phyloP scores from a whole-genome alignment of 2,113 vertebrate species.

The Leptodactylus fuscus region DNA sequence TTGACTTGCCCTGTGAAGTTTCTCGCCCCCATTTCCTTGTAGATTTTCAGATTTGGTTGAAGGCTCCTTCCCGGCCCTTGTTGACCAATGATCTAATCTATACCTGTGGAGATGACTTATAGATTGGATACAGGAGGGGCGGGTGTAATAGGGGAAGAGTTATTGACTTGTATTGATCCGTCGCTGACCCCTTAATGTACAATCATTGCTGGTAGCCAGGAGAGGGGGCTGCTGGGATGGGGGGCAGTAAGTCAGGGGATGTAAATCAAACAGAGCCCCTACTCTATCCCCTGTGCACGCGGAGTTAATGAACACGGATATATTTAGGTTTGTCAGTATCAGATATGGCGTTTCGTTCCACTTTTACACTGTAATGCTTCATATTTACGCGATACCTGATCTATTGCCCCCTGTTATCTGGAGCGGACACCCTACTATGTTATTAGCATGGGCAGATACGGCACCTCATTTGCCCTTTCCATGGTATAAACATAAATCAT shows the following conservation, averaged over 20 bases:
- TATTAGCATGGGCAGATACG: too few relatives aligned
- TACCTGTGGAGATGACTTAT: conserved; percentile 59
- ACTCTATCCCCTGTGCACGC: neutral
- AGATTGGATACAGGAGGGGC: conserved; percentile 27
- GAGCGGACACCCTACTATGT: too few relatives aligned
- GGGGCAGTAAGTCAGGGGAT: neutral
- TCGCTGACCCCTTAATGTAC: conserved; percentile 51
- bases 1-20: neutral
- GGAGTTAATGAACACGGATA: neutral
- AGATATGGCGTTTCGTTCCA: too few relatives aligned
- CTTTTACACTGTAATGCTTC: too few relatives aligned
- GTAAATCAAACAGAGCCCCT: neutral
- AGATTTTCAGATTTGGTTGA: conserved; percentile 8
- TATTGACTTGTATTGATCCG: conserved; percentile 53
- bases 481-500: too few relatives aligned
- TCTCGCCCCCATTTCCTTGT: neutral
- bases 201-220: conserved; percentile 35
- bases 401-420: too few relatives aligned
- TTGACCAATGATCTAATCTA: conserved; percentile 52
- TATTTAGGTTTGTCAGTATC: too few relatives aligned
- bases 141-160: conserved; percentile 35
- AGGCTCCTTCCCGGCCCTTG: conserved; percentile 16
- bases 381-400: too few relatives aligned
- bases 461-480: too few relatives aligned
- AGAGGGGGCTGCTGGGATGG: neutral